phyloP scores from a whole-genome alignment of 2,113 vertebrate genomes.

The Urocitellus parryii region DNA sequence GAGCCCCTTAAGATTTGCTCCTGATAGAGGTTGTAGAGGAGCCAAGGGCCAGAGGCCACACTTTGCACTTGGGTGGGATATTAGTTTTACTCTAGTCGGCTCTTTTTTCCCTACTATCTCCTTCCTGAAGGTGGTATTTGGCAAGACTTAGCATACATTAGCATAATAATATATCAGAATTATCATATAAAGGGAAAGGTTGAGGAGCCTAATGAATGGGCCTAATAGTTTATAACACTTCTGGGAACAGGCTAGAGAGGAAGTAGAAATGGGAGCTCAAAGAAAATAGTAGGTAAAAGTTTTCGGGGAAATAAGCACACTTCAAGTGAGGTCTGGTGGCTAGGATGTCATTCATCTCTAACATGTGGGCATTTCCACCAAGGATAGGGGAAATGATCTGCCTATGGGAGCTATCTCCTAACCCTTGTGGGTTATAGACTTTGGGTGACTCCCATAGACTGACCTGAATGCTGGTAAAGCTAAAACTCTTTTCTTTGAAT shows the following conservation, averaged over 20 bases:
- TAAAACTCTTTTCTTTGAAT: background rate
- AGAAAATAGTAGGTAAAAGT: background rate
- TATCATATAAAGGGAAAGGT: background rate
- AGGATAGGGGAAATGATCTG: background rate
- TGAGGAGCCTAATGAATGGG: background rate
- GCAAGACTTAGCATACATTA: background rate
- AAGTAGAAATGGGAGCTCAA: background rate
- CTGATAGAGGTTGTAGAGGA: background rate
- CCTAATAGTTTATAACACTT: background rate
- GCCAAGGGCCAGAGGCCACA: background rate
- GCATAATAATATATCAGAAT: background rate
- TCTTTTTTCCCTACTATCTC: background rate
- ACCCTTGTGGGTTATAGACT: background rate
- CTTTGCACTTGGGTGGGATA: background rate
- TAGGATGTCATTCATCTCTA: background rate
- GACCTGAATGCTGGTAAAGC: background rate
- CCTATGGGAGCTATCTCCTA: background rate
- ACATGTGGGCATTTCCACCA: background rate
- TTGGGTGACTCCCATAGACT: background rate
- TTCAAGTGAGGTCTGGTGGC: background rate
- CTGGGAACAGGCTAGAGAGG: background rate
- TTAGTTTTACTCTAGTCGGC: background rate
- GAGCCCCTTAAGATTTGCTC: background rate
- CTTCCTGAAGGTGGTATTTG: constrained; percentile 30
- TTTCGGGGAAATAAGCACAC: background rate